Conservation (phyloP, 2,113 vertebrate species). For the Ceyx margarethae region DNA sequence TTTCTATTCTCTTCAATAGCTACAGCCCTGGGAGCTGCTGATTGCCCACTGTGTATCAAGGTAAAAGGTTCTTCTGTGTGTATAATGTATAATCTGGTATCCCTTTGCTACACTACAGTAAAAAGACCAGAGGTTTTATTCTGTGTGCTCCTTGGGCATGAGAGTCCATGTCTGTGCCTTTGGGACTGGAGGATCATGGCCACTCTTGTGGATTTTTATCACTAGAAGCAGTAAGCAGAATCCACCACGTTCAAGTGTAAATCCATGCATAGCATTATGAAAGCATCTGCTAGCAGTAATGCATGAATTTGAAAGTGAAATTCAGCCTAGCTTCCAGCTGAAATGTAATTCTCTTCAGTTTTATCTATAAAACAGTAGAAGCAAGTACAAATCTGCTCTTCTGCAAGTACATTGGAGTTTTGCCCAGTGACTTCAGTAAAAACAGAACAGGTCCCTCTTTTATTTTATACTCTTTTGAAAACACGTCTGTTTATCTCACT, state of each 20-base stretch:
- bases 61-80: neutral
- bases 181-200: neutral
- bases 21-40: conserved; percentile 31
- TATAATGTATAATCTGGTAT: neutral
- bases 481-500: neutral
- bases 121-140: neutral
- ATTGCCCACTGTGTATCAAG: conserved; percentile 43
- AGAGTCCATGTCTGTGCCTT: neutral
- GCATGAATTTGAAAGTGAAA: neutral
- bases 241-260: neutral
- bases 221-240: neutral
- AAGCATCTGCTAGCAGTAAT: neutral
- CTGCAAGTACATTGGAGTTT: neutral
- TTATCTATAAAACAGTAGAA: neutral
- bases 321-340: neutral
- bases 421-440: neutral
- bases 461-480: neutral
- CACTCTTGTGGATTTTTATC: neutral
- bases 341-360: neutral
- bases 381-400: neutral
- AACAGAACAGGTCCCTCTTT: neutral
- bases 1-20: neutral
- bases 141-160: neutral
- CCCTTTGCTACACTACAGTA: neutral
- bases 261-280: neutral